phyloP scores from a whole-genome alignment of 2,888 invertebrate species.

The Prostheceraeus crozeri region DNA sequence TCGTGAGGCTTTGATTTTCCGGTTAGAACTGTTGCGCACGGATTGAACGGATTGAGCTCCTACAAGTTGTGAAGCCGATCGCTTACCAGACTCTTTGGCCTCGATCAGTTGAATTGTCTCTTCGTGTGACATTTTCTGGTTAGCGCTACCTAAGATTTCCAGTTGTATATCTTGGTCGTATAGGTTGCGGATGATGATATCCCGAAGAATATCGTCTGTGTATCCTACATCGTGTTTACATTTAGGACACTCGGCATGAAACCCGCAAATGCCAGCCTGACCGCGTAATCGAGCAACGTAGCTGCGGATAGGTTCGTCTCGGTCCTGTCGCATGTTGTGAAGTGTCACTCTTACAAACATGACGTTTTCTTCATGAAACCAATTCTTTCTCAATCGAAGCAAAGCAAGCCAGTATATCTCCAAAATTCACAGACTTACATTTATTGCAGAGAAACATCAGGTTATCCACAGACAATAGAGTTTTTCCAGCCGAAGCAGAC shows the following conservation, averaged over 20 bases:
- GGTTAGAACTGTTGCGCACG: constrained; percentile 39
- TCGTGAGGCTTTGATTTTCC: too few relatives aligned
- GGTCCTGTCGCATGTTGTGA: constrained; percentile 40
- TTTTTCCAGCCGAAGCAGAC: too few relatives aligned
- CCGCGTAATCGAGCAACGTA: constrained; percentile 41
- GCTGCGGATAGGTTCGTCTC: constrained; percentile 39
- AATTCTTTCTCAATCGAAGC: too few relatives aligned
- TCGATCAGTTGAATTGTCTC: constrained; percentile 30
- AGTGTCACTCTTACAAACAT: constrained; percentile 38
- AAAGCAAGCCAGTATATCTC: too few relatives aligned
- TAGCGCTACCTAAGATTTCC: constrained; percentile 41
- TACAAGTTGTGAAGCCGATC: constrained; percentile 18
- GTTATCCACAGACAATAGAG: too few relatives aligned
- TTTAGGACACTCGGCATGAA: not conserved
- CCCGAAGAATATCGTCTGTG: constrained; percentile 40
- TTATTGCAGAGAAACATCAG: too few relatives aligned
- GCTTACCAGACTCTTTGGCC: constrained; percentile 9
- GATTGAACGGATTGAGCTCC: not conserved
- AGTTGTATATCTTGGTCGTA: constrained; percentile 41
- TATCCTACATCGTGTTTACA: constrained; percentile 40
- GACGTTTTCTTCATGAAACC: constrained; percentile 37
- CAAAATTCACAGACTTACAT: too few relatives aligned
- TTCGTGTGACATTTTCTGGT: constrained; percentile 42
- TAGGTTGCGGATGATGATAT: constrained; percentile 38
- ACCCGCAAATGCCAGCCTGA: constrained; percentile 42